A percentile compares a stretch with the other conserved stretches of the same genome.
Conservation (phyloP, 2,797 vertebrate species). For the Bradypodion ventrale region DNA sequence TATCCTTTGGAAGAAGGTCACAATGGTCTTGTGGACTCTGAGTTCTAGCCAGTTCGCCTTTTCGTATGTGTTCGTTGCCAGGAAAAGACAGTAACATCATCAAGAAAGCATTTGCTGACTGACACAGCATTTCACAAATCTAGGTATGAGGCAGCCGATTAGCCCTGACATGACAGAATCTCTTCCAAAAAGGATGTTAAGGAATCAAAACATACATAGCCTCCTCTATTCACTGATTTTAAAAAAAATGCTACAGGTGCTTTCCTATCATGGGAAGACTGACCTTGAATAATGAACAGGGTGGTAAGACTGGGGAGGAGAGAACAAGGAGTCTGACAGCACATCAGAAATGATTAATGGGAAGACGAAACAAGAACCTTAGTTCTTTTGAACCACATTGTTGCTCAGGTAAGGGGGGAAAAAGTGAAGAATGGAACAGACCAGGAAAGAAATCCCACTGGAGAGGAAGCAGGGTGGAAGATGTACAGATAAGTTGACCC, state of each 20-base stretch:
- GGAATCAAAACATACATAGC: background rate
- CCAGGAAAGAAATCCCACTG: background rate
- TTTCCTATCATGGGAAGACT: background rate
- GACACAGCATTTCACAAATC: background rate
- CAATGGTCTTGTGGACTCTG: background rate
- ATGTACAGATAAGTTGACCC: background rate
- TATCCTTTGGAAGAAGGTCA: background rate
- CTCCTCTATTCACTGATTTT: background rate
- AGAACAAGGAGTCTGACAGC: background rate
- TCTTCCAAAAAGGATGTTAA: constrained; percentile 22
- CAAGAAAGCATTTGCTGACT: background rate
- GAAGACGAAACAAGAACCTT: background rate
- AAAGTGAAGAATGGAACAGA: background rate
- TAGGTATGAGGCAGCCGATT: background rate
- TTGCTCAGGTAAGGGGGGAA: constrained; percentile 26
- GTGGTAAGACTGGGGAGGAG: background rate
- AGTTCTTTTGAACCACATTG: constrained; percentile 13
- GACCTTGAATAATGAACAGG: constrained; percentile 1
- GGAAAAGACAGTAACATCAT: background rate
- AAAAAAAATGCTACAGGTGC: constrained; percentile 4
- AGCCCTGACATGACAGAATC: background rate
- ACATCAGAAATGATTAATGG: constrained; percentile 31
- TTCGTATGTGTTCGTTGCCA: constrained; percentile 8
- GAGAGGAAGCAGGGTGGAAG: background rate
- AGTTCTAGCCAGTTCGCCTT: background rate